Percentiles rank a stretch among this genome's conserved stretches.
phyloP scores from a whole-genome alignment of 1,140 invertebrate species.

The Pachypsylla venusta region DNA sequence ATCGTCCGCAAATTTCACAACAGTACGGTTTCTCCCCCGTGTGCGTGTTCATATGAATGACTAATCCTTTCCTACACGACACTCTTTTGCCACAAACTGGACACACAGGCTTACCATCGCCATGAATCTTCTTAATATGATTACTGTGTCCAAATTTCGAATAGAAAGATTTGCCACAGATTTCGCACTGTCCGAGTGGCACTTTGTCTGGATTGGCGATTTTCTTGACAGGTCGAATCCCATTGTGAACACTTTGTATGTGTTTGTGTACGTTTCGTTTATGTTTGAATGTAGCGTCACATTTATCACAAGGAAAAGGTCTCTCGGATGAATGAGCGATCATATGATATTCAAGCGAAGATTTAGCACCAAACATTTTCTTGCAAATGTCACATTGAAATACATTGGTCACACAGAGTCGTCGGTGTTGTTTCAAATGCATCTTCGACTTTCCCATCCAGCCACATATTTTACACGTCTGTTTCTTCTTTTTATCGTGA shows the following conservation, averaged over 20 bases:
- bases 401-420: neutral
- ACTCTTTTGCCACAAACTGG: constrained; percentile 2
- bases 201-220: constrained; percentile 1
- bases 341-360: neutral
- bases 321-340: constrained; percentile 6
- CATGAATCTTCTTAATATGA: constrained; percentile 1
- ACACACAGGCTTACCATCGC: neutral
- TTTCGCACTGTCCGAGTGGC: constrained; percentile 12
- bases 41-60: constrained; percentile 18
- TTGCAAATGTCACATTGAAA: constrained; percentile 6
- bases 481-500: neutral
- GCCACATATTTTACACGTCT: constrained; percentile 1
- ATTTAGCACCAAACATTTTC: constrained; percentile 1
- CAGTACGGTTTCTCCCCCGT: constrained; percentile 19
- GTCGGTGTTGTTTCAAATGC: neutral
- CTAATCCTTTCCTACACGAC: neutral
- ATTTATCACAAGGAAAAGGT: constrained; percentile 10
- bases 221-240: constrained; percentile 37
- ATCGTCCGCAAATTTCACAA: constrained; percentile 17
- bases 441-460: neutral
- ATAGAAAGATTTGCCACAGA: constrained; percentile 14
- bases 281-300: constrained; percentile 32
- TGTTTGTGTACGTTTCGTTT: constrained; percentile 34
- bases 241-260: constrained; percentile 32
- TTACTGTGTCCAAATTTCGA: neutral